A percentile compares a stretch with the other conserved stretches of the same genome.
Evolutionary conservation across 2,797 vertebrate species (phyloP).

Genomic region (Pseudochaenichthys georgianus): DNA sequence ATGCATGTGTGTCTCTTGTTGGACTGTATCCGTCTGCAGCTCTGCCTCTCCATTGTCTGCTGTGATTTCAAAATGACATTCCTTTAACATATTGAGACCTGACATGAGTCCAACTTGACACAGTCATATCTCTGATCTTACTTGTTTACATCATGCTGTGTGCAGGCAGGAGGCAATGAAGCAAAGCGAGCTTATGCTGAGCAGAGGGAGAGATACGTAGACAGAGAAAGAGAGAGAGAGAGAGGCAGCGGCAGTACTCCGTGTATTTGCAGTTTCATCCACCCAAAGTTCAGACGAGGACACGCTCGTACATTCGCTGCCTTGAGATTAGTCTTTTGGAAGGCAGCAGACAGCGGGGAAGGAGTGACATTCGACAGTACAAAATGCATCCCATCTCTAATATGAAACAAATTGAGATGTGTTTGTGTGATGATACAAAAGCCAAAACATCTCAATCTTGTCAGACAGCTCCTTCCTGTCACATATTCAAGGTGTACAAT

Average conservation of each 20-base stretch:
- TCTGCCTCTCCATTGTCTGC: slow-evolving; percentile 16
- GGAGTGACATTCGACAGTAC: slow-evolving; percentile 34
- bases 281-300: slow-evolving; percentile 77
- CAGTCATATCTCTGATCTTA: slow-evolving; percentile 65
- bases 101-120: slow-evolving; percentile 64
- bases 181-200: slow-evolving; percentile 66
- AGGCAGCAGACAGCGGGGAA: slow-evolving; percentile 46
- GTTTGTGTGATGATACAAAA: neutral
- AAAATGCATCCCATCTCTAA: slow-evolving; percentile 39
- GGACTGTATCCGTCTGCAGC: slow-evolving; percentile 23
- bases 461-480: neutral
- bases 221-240: slow-evolving; percentile 15
- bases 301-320: slow-evolving; percentile 69
- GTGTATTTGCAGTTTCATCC: slow-evolving; percentile 70
- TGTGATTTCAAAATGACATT: slow-evolving; percentile 61
- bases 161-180: slow-evolving; percentile 65
- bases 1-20: slow-evolving; percentile 27
- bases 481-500: slow-evolving; percentile 10
- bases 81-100: slow-evolving; percentile 65
- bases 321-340: slow-evolving; percentile 69
- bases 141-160: slow-evolving; percentile 77
- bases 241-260: slow-evolving; percentile 60
- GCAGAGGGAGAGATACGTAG: slow-evolving; percentile 37
- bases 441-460: neutral
- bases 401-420: slow-evolving; percentile 2